Evolutionary conservation across 2,113 vertebrate genomes (phyloP).

Genomic region (Entelurus aequoreus): DNA sequence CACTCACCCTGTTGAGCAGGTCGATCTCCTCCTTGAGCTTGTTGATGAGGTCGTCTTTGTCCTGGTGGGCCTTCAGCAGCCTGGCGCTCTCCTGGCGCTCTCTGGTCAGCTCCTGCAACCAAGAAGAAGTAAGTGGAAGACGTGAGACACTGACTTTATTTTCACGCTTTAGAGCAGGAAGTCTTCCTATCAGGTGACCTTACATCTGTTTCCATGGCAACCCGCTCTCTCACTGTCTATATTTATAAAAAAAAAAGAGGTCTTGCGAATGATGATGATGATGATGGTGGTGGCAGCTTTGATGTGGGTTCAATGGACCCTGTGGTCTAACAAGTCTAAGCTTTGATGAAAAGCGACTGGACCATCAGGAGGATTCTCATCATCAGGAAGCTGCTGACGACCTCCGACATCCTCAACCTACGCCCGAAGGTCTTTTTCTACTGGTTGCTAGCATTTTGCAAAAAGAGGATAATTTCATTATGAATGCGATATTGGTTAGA

Average conservation of each 20-base stretch:
- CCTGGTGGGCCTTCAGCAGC: conserved; percentile 81
- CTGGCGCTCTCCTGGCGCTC: conserved; percentile 85
- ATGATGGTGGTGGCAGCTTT: too few relatives aligned
- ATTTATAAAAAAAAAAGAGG: not conserved
- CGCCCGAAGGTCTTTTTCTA: too few relatives aligned
- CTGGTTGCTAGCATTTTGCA: too few relatives aligned
- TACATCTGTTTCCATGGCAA: conserved; percentile 41
- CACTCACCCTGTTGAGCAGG: conserved; percentile 91
- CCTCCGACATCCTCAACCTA: too few relatives aligned
- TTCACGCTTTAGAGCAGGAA: conserved; percentile 3
- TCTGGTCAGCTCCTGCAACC: conserved; percentile 79
- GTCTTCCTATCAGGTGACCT: conserved; percentile 14
- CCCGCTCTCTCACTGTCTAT: not conserved
- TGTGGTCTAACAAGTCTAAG: not conserved
- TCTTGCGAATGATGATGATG: not conserved
- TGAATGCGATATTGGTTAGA: too few relatives aligned
- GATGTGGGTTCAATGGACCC: not conserved
- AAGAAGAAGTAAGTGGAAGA: too few relatives aligned
- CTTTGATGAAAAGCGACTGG: not conserved
- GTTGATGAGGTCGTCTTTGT: conserved; percentile 89
- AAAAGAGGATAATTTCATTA: too few relatives aligned
- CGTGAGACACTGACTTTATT: not conserved
- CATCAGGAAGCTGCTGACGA: not conserved
- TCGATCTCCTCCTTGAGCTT: conserved; percentile 96
- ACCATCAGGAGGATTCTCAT: not conserved